A percentile compares a stretch with the other conserved stretches of the same genome.
These are phyloP conservation scores for Olivierus martensii DNA, from an alignment of 1,140 invertebrate species.

Conservation along the genomic window DNA sequence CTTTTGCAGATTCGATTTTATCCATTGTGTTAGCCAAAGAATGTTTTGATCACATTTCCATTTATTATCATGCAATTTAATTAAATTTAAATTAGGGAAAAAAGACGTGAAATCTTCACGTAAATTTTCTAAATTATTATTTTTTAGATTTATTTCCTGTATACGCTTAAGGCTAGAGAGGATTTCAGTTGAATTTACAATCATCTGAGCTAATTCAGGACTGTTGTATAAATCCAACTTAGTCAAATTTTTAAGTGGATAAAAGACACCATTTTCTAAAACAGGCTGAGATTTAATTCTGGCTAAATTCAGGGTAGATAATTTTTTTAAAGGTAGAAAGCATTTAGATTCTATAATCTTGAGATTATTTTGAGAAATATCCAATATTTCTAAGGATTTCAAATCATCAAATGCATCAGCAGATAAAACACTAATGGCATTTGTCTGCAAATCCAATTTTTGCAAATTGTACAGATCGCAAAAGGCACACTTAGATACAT, in stretches of 20 bases:
- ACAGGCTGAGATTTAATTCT: constrained; percentile 42
- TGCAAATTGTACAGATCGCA: constrained; percentile 43
- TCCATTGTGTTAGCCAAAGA: constrained; percentile 32
- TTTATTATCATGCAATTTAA: constrained; percentile 33
- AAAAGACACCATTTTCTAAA: constrained; percentile 28
- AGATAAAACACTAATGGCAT: constrained; percentile 29
- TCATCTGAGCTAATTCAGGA: constrained; percentile 46
- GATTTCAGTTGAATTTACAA: constrained; percentile 45
- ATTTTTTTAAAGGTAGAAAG: constrained; percentile 45
- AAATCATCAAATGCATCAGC: constrained; percentile 28
- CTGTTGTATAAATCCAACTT: constrained; percentile 57
- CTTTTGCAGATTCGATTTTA: too few relatives aligned
- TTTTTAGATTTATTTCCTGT: constrained; percentile 50
- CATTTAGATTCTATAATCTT: constrained; percentile 46
- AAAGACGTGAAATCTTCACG: constrained; percentile 49
- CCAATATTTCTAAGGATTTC: constrained; percentile 39
- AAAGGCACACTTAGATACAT: constrained; percentile 49
- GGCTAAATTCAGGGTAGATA: constrained; percentile 50
- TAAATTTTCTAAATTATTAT: constrained; percentile 44
- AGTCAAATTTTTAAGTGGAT: constrained; percentile 49
- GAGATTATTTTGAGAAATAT: constrained; percentile 62
- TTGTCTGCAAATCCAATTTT: constrained; percentile 32
- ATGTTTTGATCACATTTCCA: constrained; percentile 31
- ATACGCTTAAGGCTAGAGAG: constrained; percentile 42
- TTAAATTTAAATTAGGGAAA: constrained; percentile 44